Conservation (phyloP, 2,797 vertebrate species). For the Paratrypauchen microcephalus region DNA sequence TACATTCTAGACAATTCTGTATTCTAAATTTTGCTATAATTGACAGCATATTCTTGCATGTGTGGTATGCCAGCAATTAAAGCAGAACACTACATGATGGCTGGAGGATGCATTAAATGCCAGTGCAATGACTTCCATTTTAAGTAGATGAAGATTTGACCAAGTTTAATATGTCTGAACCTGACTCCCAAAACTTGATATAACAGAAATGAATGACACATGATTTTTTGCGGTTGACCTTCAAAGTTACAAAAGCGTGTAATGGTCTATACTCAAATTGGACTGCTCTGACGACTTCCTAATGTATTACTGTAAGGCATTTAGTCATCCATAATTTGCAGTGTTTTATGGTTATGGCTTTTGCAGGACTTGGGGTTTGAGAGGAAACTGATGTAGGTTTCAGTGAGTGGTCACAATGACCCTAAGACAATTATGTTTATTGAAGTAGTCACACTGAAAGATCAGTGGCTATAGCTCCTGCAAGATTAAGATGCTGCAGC, state of each 20-base stretch:
- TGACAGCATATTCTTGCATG: background rate
- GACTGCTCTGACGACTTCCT: background rate
- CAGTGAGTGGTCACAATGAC: background rate
- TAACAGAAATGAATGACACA: background rate
- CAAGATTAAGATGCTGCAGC: background rate
- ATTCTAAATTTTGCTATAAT: background rate
- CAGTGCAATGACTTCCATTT: background rate
- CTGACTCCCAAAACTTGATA: background rate
- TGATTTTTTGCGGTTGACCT: constrained; percentile 4
- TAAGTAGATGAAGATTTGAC: background rate
- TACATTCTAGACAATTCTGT: background rate
- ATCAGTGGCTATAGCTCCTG: background rate
- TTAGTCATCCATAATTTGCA: background rate
- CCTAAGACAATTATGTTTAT: background rate
- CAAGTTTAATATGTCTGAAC: background rate
- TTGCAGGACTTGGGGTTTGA: background rate
- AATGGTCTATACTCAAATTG: constrained; percentile 2
- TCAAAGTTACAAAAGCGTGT: constrained; percentile 6
- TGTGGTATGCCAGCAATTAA: background rate
- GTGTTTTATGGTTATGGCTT: background rate
- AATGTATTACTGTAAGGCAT: constrained; percentile 6
- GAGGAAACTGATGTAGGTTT: background rate
- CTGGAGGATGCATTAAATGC: background rate
- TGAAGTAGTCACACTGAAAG: background rate
- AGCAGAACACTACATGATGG: background rate